These are phyloP conservation scores for Platyrinchus mystaceus DNA, from an alignment of 2,797 vertebrate genomes.

Conservation along the genomic window DNA sequence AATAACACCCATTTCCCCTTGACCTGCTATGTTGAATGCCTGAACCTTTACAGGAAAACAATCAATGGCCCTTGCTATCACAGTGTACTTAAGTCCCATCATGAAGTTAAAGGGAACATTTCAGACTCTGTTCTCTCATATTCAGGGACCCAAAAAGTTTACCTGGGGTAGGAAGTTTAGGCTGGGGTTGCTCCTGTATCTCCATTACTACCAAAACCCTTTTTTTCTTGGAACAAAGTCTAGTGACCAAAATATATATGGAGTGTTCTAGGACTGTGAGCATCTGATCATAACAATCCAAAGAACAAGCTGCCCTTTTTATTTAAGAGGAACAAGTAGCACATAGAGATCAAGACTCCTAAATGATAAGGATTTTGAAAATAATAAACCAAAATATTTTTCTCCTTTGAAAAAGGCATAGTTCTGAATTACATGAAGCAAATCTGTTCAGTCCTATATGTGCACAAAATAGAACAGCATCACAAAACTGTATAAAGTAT, in stretches of 20 bases:
- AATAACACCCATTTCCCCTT: neutral
- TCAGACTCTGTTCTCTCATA: neutral
- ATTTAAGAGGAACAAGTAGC: neutral
- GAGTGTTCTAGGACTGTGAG: neutral
- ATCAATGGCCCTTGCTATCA: neutral
- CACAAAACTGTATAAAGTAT: neutral
- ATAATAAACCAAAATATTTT: neutral
- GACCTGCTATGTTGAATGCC: neutral
- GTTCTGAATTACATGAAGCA: neutral
- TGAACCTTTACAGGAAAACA: neutral
- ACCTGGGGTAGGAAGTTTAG: neutral
- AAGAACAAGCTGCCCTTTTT: neutral
- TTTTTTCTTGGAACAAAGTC: neutral
- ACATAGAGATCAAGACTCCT: neutral
- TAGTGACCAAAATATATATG: neutral
- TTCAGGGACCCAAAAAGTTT: neutral
- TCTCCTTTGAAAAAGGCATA: neutral
- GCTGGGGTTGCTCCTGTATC: neutral
- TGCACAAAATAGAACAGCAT: neutral
- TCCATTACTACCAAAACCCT: fast-evolving
- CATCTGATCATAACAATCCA: neutral
- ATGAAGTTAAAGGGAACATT: neutral
- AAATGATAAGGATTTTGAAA: neutral
- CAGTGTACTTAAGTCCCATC: neutral
- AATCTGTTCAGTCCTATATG: neutral